Evolutionary conservation across 2,113 vertebrate species (phyloP), one percentile per base, ranked within the genome.

Genomic region (Clupea harengus): DNA sequence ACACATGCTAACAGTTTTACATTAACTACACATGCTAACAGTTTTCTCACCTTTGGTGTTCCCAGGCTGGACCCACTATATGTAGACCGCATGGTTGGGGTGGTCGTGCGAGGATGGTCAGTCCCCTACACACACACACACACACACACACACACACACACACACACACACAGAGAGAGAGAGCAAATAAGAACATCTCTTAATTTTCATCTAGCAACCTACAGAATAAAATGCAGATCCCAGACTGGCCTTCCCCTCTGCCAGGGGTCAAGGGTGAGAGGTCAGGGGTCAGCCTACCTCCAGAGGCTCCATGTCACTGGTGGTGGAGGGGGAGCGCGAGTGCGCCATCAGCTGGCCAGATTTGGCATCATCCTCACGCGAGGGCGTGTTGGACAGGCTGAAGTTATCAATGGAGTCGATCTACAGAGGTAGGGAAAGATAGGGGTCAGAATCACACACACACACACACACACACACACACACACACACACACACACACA

Each of bases 331-430:
- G 57, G 97, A 97, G 64, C 96, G 95, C 15, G 97, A 97, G 86
- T 96, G 96, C 80, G 96, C 95, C 91, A 96, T 96, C 85, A 95
- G 92, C 90, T 96, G 96, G 92, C 72, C 72, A 39, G 95, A 96
- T 92, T 96, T 97, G 85, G 94, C 91, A 86, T 97, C 97, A 57
- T 96, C 96, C 86, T 97, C 97, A 87, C 96, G 90, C 49, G 97
- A 97, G 13, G 95, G 95, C 13, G 96, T 96, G 94, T 97, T 97
- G 91, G 97, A 97, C 85, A 96, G 92, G 1, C 96, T 97, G 91
- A 97, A 98, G 94, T 87, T 89, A 86, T 98, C 97, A 91, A 97
- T 94, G 0, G 97, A 98, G 92, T 98, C 96, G 93, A 97, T 96
- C 97, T 98, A 93, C 87, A 89, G 75, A 81, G 17, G 5, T 28